Evolutionary conservation across 2,113 vertebrate genomes (phyloP).

Genomic region (Pitta sordida): DNA sequence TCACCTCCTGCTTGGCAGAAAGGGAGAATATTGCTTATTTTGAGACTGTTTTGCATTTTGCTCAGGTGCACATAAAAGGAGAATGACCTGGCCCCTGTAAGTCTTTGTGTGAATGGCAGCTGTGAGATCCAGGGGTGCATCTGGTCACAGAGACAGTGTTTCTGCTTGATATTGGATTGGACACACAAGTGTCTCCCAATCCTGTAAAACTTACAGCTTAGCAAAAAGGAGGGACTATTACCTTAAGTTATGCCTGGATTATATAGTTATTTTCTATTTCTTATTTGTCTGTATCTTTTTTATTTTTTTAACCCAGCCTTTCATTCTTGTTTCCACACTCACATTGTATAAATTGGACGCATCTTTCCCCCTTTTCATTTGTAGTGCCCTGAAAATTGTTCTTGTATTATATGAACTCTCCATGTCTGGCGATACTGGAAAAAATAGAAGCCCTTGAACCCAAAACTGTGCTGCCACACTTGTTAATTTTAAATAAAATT

Average conservation of each 20-base stretch:
- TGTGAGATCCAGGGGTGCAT: background rate
- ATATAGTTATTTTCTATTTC: background rate
- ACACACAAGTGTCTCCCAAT: rapidly evolving
- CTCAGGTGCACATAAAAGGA: background rate
- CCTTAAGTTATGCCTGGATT: background rate
- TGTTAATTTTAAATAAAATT: background rate
- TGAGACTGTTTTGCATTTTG: background rate
- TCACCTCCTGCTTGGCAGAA: background rate
- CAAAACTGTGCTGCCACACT: background rate
- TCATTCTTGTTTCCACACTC: background rate
- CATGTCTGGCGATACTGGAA: background rate
- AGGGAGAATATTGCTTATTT: background rate
- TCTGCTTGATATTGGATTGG: background rate
- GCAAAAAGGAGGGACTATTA: background rate
- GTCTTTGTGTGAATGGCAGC: background rate
- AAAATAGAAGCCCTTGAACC: background rate
- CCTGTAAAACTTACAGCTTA: background rate
- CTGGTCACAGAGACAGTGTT: background rate
- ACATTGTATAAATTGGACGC: background rate
- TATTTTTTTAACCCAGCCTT: background rate
- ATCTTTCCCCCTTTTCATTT: background rate
- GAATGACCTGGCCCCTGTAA: background rate
- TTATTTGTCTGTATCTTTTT: background rate
- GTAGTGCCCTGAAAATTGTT: background rate
- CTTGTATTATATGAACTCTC: background rate